These are phyloP conservation scores for Mesitornis unicolor DNA, from an alignment of 2,113 vertebrate genomes.

Conservation along the genomic window DNA sequence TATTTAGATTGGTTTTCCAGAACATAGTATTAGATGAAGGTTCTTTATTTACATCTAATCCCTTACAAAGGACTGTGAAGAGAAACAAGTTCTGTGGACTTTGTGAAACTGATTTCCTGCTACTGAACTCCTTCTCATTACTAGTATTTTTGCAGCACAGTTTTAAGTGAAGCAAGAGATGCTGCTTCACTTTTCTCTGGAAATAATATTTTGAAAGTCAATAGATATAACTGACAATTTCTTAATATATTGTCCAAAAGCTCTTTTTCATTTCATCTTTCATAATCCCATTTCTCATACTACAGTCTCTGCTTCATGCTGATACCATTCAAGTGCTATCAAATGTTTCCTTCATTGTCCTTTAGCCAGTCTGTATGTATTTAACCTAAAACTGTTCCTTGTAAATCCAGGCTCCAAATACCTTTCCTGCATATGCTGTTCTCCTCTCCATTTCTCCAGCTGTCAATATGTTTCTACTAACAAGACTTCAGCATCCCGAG, in stretches of 20 bases:
- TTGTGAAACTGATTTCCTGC: neutral
- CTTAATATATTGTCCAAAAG: neutral
- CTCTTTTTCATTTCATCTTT: neutral
- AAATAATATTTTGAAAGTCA: neutral
- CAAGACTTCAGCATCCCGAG: neutral
- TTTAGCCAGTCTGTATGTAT: neutral
- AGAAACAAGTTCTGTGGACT: neutral
- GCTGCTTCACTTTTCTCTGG: neutral
- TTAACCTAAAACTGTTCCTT: neutral
- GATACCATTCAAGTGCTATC: constrained; percentile 4
- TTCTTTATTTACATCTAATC: neutral
- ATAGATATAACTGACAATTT: neutral
- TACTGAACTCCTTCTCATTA: neutral
- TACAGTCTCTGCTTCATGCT: neutral
- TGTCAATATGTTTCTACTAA: constrained; percentile 21
- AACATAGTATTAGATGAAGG: neutral
- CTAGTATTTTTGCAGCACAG: neutral
- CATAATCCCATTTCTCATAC: constrained; percentile 15
- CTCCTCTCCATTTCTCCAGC: neutral
- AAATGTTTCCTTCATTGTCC: neutral
- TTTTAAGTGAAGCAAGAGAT: neutral
- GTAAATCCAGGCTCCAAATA: neutral
- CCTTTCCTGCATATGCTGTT: neutral
- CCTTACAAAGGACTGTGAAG: neutral
- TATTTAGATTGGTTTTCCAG: neutral